Evolutionary conservation across 1,140 invertebrate genomes (phyloP).

Genomic region (Monochamus saltuarius): DNA sequence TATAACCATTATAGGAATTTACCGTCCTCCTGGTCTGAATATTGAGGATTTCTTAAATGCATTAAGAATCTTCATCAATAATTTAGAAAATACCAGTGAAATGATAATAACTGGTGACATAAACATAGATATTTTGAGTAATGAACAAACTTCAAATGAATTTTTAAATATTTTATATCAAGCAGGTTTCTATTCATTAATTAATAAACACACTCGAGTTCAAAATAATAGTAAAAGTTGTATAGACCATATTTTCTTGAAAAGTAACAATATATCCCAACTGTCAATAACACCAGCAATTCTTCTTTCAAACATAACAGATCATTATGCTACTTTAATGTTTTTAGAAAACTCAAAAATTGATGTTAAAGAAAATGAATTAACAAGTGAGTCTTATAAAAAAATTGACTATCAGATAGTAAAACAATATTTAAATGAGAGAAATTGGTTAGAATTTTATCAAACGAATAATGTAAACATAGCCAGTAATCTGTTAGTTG

Average conservation of each 20-base stretch:
- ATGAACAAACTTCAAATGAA: not conserved
- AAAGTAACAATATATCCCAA: too few relatives aligned
- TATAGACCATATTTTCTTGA: slow-evolving; percentile 17
- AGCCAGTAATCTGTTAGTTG: not conserved
- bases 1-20: not conserved
- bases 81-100: not conserved
- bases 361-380: too few relatives aligned
- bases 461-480: not conserved
- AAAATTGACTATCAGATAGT: not conserved
- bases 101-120: not conserved
- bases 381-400: too few relatives aligned
- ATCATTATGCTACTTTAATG: slow-evolving; percentile 1
- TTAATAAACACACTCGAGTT: slow-evolving; percentile 6
- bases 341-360: too few relatives aligned
- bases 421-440: not conserved
- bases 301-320: not conserved
- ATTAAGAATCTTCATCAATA: too few relatives aligned
- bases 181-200: not conserved
- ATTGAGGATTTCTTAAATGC: too few relatives aligned
- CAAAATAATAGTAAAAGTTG: slow-evolving; percentile 11
- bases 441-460: slow-evolving; percentile 11
- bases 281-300: not conserved
- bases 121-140: not conserved
- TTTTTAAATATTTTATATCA: slow-evolving; percentile 1
- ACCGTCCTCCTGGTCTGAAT: not conserved